Percentiles rank a stretch among this genome's conserved stretches.
Conservation (phyloP, 2,113 vertebrate species). For the Camelus dromedarius region DNA sequence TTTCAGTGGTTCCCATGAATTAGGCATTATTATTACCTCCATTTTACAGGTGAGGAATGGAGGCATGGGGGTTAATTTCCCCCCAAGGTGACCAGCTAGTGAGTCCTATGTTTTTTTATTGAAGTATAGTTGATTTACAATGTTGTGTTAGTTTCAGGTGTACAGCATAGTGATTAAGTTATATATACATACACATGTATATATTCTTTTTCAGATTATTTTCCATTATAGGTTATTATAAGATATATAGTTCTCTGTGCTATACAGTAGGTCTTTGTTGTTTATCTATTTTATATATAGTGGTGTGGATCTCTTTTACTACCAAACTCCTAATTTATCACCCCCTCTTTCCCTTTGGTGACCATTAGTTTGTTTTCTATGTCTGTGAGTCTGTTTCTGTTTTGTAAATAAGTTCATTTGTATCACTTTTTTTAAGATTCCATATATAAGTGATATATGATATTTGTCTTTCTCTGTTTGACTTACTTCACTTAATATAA, state of each 20-base stretch:
- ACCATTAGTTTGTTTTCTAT: too few species aligned
- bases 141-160: too few species aligned
- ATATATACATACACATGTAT: background rate
- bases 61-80: background rate
- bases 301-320: background rate
- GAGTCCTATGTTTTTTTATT: background rate
- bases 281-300: background rate
- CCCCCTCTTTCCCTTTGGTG: too few species aligned
- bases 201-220: background rate
- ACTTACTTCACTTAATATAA: background rate
- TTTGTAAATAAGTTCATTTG: background rate
- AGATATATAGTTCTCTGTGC: background rate
- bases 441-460: background rate
- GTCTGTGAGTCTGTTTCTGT: background rate
- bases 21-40: background rate
- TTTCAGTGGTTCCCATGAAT: background rate
- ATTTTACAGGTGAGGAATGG: background rate
- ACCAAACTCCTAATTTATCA: background rate
- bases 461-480: background rate
- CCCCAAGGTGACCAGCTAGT: background rate
- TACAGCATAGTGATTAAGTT: too few species aligned
- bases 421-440: background rate
- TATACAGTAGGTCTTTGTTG: background rate
- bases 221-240: background rate
- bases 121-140: too few species aligned